Base-by-base conservation (phyloP, 2,113 vertebrate genomes). In the Heterotilapia buettikoferi region DNA sequence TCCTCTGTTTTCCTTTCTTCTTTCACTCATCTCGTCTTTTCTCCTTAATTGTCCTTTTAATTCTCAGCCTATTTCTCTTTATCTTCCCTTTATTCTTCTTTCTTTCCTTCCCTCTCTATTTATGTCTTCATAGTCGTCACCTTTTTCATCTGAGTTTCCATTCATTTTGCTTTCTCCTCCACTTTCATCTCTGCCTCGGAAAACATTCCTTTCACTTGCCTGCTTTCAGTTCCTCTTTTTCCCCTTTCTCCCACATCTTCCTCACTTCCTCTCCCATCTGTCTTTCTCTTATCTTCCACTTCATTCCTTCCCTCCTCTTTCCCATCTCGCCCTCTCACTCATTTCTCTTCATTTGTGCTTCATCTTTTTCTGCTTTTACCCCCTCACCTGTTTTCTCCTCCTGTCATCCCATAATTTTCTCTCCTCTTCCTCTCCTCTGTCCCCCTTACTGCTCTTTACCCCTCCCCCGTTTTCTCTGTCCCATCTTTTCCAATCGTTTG, bases 401-500 rank as follows among this genome's bases (percentile, higher is more conserved):
- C 53, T 21, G 9, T 45, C 11, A 8, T 85, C 50, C 45, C 59
- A 24, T 61, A 1, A 43, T 88, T 43, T 38, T 53, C 73, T 16
- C 11, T 1, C 14, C 53, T 45, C 7, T 33, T 73, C 21, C 52
- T 47, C 38, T 9, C 33, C 24, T 14, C 63, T 63, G 33, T 21
- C 63, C 36, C n/a, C 36, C 19, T 40, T 18, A 26, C 13, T 6
- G 45, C 24, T 68, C 63, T 40, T 40, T 36, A 21, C 63, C 45
- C 29, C 45, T 47, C 43, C 19, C 68, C 63, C 26, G 10, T 36
- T 52, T 76, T 45, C 45, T 80, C 78, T 66, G n/a, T 53, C n/a
- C 54, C 87, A 84, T 88, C 88, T 68, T 66, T 59, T 63, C 85
- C 88, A 85, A 86, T 91, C 84, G 52, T 63, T 26, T 7, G 13